Percentiles rank a stretch among this genome's conserved stretches.
phyloP scores from a whole-genome alignment of 2,797 vertebrate species.

The Tadarida brasiliensis region DNA sequence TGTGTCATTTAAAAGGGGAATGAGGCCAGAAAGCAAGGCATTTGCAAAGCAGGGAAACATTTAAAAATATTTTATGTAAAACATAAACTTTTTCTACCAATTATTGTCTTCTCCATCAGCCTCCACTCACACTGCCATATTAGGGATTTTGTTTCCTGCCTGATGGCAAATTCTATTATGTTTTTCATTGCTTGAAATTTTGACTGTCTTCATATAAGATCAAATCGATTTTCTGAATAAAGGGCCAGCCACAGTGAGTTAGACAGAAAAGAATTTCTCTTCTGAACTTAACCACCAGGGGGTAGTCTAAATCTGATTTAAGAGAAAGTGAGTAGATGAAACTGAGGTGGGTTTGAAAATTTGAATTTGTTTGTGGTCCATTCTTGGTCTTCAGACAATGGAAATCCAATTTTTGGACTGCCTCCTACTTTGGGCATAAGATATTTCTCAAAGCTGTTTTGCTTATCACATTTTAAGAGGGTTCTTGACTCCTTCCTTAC shows the following conservation, averaged over 20 bases:
- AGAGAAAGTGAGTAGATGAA: not conserved
- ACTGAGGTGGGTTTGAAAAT: not conserved
- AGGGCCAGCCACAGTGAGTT: not conserved
- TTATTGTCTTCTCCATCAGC: not conserved
- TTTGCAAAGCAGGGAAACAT: conserved; percentile 11
- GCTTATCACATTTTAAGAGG: not conserved
- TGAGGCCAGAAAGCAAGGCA: not conserved
- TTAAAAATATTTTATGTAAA: conserved; percentile 18
- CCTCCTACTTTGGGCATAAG: not conserved
- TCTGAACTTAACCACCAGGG: conserved; percentile 27
- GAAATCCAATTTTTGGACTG: not conserved
- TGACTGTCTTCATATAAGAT: not conserved
- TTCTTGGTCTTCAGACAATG: conserved; percentile 15
- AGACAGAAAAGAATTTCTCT: not conserved
- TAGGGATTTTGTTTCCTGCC: not conserved
- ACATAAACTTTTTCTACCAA: not conserved
- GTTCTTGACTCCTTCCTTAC: not conserved
- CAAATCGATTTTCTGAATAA: not conserved
- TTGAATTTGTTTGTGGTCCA: not conserved
- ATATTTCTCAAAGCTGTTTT: not conserved
- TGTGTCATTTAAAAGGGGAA: not conserved
- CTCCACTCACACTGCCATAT: not conserved
- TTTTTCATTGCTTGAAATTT: conserved; percentile 29
- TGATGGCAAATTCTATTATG: not conserved
- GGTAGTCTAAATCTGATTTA: conserved; percentile 57